These are phyloP conservation scores for Lycorma delicatula DNA, from an alignment of 1,140 invertebrate species.

Conservation along the genomic window DNA sequence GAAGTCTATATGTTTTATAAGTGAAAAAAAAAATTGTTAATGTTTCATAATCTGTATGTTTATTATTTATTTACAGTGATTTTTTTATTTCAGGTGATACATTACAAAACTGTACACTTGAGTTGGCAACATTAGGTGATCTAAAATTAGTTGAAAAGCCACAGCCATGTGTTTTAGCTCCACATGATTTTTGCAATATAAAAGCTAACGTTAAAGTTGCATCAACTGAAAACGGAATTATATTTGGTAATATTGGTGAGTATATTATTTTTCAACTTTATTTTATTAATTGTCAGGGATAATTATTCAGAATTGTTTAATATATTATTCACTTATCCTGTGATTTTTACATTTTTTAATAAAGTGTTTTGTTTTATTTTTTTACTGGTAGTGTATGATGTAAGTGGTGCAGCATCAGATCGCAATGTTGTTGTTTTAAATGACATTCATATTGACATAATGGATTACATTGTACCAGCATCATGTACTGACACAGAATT, in stretches of 20 bases:
- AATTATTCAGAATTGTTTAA: too few species aligned
- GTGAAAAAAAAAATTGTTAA: too few species aligned
- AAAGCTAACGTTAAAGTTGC: constrained; percentile 93
- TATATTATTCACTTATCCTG: too few species aligned
- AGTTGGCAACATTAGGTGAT: constrained; percentile 95
- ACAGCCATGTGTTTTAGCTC: constrained; percentile 86
- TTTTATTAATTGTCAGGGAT: background rate
- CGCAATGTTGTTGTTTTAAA: constrained; percentile 96
- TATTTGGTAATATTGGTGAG: constrained; percentile 92
- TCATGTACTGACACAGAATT: constrained; percentile 92
- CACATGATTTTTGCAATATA: constrained; percentile 95
- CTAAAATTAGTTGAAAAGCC: constrained; percentile 97
- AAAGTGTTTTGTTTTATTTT: background rate
- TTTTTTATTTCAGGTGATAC: constrained; percentile 60
- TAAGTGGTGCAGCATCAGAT: constrained; percentile 85
- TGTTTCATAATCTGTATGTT: too few species aligned
- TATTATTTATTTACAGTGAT: too few species aligned
- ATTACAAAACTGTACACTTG: constrained; percentile 94
- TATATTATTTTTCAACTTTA: constrained; percentile 6
- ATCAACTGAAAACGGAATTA: constrained; percentile 98
- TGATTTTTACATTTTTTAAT: background rate
- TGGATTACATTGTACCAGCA: constrained; percentile 99
- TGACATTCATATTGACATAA: constrained; percentile 99
- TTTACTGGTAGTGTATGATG: constrained; percentile 73
- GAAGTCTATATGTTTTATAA: too few species aligned